Base-by-base conservation (phyloP, 35 echinoderm and acorn worm species). In the Lytechinus pictus region DNA sequence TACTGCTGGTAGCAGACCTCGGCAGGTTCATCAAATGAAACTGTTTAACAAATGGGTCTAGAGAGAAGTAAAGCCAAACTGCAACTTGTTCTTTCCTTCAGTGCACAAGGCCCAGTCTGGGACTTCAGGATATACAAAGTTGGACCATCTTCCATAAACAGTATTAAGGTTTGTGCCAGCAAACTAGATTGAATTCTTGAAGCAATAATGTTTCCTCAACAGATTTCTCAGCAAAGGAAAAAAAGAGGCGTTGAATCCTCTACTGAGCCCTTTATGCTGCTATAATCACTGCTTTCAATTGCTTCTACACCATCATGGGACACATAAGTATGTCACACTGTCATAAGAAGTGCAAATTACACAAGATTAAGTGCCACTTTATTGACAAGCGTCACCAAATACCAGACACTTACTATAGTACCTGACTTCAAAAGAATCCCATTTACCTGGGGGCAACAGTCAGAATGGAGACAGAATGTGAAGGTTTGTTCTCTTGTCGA, bases 281-380 rank as follows among this genome's bases (percentile, higher is more conserved):
- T 79, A 19, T 24, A 60, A 71, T 71, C 14, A 6, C 61, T 71
- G 61, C 16, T 71, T 71, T 19, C 61, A 79, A 79, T 24, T 19
- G 8, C 19, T 79, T 79, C 4, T 24, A 79, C 19, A 24, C 66
- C n/a, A 21, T 71, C 61, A 19, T 71, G 66, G 66, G 14, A 79
- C 66, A 79, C 66, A 79, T 19, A 27, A 24, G 66, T 27, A 79
- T 79, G 66, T 79, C 66, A 79, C 66, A 79, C 66, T 24, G n/a
- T 79, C 66, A 79, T 79, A 79, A 79, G 66, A 16, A 79, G 66
- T 79, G 66, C 66, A 79, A 79, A 79, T 79, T 79, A 79, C 66
- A 79, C 19, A n/a, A 79, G 66, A 79, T 79, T 79, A 79, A 79
- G 21, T 79, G 66, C 66, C 66, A 79, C 66, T 79, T 79, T 79